Base-by-base conservation (phyloP, 2,888 invertebrate genomes). In the Agrotis exclamationis region DNA sequence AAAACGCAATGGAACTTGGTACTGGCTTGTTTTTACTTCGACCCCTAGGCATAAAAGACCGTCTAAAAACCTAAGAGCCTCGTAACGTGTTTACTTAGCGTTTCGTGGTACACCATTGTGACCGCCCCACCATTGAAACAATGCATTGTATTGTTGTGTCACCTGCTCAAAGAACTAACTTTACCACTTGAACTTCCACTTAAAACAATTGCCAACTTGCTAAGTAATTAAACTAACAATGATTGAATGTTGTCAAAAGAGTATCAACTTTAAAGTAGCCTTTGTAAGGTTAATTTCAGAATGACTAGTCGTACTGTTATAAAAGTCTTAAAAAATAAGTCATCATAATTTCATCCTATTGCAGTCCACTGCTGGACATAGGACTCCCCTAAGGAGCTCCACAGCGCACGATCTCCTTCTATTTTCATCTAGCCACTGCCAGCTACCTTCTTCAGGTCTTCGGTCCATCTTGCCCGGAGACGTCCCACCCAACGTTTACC, bases 21-120 rank as follows among this genome's bases (percentile, higher is more conserved):
- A 9, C 11, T 39, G 1, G 39, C 39, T 39, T 39, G 39, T 39
- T 39, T 39, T 39, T 11, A 39, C 39, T 39, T 39, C 51, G 16
- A 18, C 7, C 33, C 7, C 13, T 18, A 22, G 9, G 14, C 18
- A 54, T n/a, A 18, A 3, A 14, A 16, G 5, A 9, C 28, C 3
- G 13, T 63, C 7, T 0, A 28, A 28, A 44, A 59, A 28, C 16
- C 6, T 39, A 39, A 39, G 3, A 63, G 50, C 39, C 39, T 44
- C 24, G 63, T 69, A 79, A 63, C 57, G 16, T 72, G 76, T 76
- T 79, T 80, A 71, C 62, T 51, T 62, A 59, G n/a, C 62, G 63
- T 64, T 79, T 76, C 76, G 68, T 59, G 57, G 79, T 65, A 79
- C 56, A 44, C 72, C 56, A 80, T 79, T 80, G 80, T 79, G 22